Evolutionary conservation across 2,888 invertebrate species (phyloP).

Genomic region (Serripes groenlandicus): DNA sequence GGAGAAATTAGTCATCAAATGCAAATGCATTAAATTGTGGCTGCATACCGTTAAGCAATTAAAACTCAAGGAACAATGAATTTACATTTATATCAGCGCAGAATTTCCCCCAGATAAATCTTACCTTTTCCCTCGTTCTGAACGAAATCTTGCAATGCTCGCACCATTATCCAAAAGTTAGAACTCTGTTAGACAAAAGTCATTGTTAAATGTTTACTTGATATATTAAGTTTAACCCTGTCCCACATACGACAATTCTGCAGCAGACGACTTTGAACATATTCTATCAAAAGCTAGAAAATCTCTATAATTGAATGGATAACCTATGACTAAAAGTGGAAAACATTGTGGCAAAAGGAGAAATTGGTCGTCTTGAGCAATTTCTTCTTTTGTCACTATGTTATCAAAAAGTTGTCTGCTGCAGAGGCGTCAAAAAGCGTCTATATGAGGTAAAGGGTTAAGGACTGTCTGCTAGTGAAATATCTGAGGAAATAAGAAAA

Average conservation of each 20-base stretch:
- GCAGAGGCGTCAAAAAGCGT: background rate
- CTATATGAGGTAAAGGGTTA: background rate
- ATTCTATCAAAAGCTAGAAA: no score
- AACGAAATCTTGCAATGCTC: conserved; percentile 95
- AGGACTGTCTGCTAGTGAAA: no score
- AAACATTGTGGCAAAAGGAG: background rate
- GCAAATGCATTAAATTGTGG: no score
- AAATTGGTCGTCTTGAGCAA: background rate
- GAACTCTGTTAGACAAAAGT: conserved; percentile 81
- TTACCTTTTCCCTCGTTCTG: conserved; percentile 93
- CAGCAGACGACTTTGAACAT: no score
- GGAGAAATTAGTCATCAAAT: no score
- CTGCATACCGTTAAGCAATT: no score
- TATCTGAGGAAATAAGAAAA: no score
- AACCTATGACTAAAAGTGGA: no score
- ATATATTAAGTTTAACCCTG: background rate
- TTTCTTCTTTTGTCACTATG: background rate
- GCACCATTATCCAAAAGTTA: conserved; percentile 97
- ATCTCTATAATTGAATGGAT: no score
- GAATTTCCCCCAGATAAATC: background rate
- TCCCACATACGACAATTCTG: no score
- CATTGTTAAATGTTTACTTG: background rate
- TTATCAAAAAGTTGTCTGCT: background rate
- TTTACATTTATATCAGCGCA: no score
- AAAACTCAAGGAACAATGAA: no score